Conservation (phyloP, 2,113 vertebrate species). For the Pleuronectes platessa region DNA sequence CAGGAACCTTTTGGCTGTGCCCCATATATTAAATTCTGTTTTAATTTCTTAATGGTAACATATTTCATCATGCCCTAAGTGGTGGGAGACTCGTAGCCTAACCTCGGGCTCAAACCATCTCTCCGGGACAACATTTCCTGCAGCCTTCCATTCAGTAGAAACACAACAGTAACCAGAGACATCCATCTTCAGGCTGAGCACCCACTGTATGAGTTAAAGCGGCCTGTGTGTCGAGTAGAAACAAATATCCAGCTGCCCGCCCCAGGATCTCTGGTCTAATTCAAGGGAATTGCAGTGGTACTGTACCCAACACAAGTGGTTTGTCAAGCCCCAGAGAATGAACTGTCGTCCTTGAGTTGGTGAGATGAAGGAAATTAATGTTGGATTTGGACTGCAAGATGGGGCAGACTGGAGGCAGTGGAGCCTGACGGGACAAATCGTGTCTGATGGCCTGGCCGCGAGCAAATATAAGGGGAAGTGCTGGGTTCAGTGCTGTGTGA, state of each 20-base stretch:
- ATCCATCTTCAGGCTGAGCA: constrained; percentile 25
- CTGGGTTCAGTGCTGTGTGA: constrained; percentile 40
- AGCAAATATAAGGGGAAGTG: constrained; percentile 41
- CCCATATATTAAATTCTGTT: neutral
- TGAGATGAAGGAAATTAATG: constrained; percentile 61
- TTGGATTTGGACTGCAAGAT: constrained; percentile 52
- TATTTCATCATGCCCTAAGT: neutral
- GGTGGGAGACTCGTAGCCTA: neutral
- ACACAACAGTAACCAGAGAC: constrained; percentile 27
- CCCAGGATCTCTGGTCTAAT: constrained; percentile 17
- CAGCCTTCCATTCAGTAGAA: neutral
- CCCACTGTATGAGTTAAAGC: constrained; percentile 24
- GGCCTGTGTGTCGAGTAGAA: constrained; percentile 8
- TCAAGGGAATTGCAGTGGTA: constrained; percentile 32
- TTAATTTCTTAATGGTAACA: constrained; percentile 1
- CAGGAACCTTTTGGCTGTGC: too few species aligned
- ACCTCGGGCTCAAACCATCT: neutral
- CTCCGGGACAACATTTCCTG: constrained; percentile 20
- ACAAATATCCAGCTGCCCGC: constrained; percentile 24
- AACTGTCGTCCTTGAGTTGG: constrained; percentile 61
- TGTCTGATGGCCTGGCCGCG: constrained; percentile 50
- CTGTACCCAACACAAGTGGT: constrained; percentile 33
- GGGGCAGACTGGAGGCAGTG: constrained; percentile 48
- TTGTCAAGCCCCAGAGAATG: constrained; percentile 38
- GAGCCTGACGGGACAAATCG: constrained; percentile 69